Percentiles rank a stretch among this genome's conserved stretches.
Evolutionary conservation across 1,140 invertebrate species (phyloP).

Genomic region (Papilio machaon): DNA sequence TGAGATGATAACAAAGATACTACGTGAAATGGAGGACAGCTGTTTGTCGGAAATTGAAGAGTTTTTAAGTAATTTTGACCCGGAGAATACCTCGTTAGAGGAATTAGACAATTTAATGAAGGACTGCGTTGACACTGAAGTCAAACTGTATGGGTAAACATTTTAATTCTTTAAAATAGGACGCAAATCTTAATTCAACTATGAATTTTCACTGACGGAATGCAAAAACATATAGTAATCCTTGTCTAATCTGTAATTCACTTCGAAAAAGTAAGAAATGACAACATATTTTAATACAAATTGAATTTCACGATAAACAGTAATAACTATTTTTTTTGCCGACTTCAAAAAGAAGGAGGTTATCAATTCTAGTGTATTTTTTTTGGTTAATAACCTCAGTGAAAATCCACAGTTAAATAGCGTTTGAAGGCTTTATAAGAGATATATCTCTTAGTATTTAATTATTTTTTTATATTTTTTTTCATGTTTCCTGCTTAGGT

Average conservation of each 20-base stretch:
- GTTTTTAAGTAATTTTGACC: slow-evolving; percentile 77
- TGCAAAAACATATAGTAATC: too few species aligned
- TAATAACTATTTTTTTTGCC: too few species aligned
- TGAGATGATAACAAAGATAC: slow-evolving; percentile 77
- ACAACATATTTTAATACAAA: too few species aligned
- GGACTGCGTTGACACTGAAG: slow-evolving; percentile 88
- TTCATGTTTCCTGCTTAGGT: background rate
- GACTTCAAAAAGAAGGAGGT: too few species aligned
- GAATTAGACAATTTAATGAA: slow-evolving; percentile 88
- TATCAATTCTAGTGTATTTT: too few species aligned
- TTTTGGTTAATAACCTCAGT: background rate
- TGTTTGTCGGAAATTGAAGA: slow-evolving; percentile 85
- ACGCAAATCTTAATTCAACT: background rate
- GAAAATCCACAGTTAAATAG: background rate
- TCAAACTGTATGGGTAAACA: slow-evolving; percentile 85
- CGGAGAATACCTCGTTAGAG: slow-evolving; percentile 64
- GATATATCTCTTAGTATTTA: background rate
- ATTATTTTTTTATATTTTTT: background rate
- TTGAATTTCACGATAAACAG: too few species aligned
- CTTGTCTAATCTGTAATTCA: too few species aligned
- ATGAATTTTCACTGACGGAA: background rate
- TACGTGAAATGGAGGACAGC: slow-evolving; percentile 84
- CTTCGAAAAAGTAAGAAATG: too few species aligned
- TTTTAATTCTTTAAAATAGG: background rate
- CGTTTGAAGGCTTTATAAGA: background rate